phyloP scores from a whole-genome alignment of 92 coral and sea anemone genomes.

The Palythoa grandis region DNA sequence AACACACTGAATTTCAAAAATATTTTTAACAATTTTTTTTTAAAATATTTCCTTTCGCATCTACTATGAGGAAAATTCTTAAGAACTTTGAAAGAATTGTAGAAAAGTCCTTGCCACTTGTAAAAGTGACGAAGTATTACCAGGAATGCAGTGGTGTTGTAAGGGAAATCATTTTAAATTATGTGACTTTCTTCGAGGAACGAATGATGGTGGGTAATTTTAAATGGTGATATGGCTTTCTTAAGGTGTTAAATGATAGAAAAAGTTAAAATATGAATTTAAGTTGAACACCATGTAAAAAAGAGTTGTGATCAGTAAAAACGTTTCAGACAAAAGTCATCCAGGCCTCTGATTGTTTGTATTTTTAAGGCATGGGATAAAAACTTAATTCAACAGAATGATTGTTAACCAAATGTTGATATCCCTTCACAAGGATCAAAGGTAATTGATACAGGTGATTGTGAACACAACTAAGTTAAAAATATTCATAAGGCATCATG shows the following conservation, averaged over 20 bases:
- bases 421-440: neutral
- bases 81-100: no score
- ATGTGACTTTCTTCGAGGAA: constrained; percentile 62
- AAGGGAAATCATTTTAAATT: constrained; percentile 46
- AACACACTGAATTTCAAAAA: no score
- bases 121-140: constrained; percentile 2
- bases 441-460: neutral
- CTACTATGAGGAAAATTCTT: no score
- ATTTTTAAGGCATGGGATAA: neutral
- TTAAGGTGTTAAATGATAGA: neutral
- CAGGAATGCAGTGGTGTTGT: constrained; percentile 43
- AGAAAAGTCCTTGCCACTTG: constrained; percentile 46
- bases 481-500: no score
- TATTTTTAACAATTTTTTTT: no score
- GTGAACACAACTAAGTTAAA: no score
- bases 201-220: constrained; percentile 32
- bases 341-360: neutral
- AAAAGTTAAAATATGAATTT: neutral
- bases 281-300: neutral
- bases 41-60: no score
- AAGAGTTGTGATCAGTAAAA: neutral
- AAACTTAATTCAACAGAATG: neutral
- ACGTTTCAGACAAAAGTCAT: no score
- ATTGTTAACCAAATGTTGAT: neutral
- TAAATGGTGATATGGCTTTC: neutral